Evolutionary conservation across 2,113 vertebrate species (phyloP), one percentile per base, ranked within the genome.

Genomic region (Scytalopus superciliaris): DNA sequence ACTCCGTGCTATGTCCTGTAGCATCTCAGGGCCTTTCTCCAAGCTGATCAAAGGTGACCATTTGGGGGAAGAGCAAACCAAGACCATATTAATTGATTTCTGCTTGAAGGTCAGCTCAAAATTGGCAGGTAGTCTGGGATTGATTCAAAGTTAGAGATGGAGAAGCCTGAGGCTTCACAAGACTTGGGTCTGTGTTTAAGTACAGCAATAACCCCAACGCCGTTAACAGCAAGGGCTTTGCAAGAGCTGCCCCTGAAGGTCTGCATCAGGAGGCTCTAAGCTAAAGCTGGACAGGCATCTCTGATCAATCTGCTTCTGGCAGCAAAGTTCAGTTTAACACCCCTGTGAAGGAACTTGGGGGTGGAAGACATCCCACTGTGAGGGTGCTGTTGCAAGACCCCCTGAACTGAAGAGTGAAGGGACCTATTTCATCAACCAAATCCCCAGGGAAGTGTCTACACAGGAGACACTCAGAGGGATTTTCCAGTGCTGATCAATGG

Each of bases 1-100:
- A 2, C 14, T 73, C 13, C 3, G 0, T 24, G 24, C 28, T 19
- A 3, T 0, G 0, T 72, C 39, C 53, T 50, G 78, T 24, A 62
- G 53, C 49, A 15, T 44, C 76, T 76, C 63, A 17, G 57, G 30
- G 14, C 33, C 44, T 68, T 79, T 60, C 70, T 60, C 6, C 3
- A 6, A 14, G 25, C n/a, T 74, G 25, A 7, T n/a, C 23, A 19
- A 50, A 75, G 10, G 30, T 81, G n/a, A 7, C 67, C 17, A 8
- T 2, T 0, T 2, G 15, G 15, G 8, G 7, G 12, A 72, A 15
- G 40, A 69, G 67, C 5, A 13, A 45, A 12, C 15, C 68, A 69
- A 56, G 18, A 18, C 37, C 50, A 27, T 15, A 3, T 35, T 11
- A 39, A 66, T 9, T 42, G 30, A 35, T 52, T 84, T 16, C 19